Base-by-base conservation (phyloP, 2,888 invertebrate species). In the Chloroclysta siterata region DNA sequence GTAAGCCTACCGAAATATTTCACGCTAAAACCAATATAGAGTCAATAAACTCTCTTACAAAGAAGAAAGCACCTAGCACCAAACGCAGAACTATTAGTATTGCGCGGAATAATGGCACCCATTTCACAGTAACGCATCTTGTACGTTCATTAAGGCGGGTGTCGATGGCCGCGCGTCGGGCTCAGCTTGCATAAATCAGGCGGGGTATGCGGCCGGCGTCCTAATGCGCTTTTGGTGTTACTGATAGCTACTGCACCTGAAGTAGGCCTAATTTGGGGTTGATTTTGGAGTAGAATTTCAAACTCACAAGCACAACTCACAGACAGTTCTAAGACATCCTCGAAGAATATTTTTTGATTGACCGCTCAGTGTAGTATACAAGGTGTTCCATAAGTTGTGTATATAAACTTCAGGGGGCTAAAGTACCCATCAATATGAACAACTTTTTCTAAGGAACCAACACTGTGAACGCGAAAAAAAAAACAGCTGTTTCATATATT, bases 151-250 rank as follows among this genome's bases (percentile, higher is more conserved):
- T 90, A 90, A 84, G 83, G 79, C 78, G 83, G 71, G 85, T 86
- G 89, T 88, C 88, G 88, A 87, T 83, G 89, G 76, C 89, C 87
- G 87, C 74, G 82, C 81, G 77, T 77, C 80, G 83, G 83, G 80
- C 82, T 87, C 85, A 81, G 81, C 78, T 86, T 89, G 90, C 89
- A 92, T 92, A 90, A 91, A 92, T 91, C 91, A 90, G 90, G 77
- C 76, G 74, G 85, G 79, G 89, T 90, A 90, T 90, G 90, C 87
- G 76, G 83, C 36, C 77, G 82, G 84, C 84, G 85, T 85, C 88
- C 87, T 92, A 92, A 92, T 92, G 92, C 88, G 91, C 89, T 92
- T 91, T 91, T 82, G 85, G 85, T 92, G 92, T 92, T 83, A 77
- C 81, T 83, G 90, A 90, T 90, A 89, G 85, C 86, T 33, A 84